Base-by-base conservation (phyloP, 2,888 invertebrate species). In the Callosobruchus maculatus region DNA sequence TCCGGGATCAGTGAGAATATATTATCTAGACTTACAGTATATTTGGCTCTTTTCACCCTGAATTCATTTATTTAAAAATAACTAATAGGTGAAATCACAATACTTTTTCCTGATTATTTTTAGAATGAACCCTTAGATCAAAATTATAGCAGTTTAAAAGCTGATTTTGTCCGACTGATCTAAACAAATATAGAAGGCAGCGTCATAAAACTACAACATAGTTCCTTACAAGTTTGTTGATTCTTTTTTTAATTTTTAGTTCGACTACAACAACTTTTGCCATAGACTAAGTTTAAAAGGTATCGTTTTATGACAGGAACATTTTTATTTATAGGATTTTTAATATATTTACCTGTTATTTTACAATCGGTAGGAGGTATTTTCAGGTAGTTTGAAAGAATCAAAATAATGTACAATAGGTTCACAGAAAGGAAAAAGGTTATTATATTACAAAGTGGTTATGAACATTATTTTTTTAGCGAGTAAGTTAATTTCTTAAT, bases 141-240 rank as follows among this genome's bases (percentile, higher is more conserved):
- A 49, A 49, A 49, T 18, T 26, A 26, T 26, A 4, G 3, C 26
- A 4, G 26, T 4, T 26, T 26, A 7, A 49, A 49, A 13, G 49
- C 49, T 49, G 13, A 49, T 49, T 49, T 18, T 49, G 13, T 18
- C 49, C 9, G 49, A 49, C 49, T 66, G 72, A 26, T 70, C 26
- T 72, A 72, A 70, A 70, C 67, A 73, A 71, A 67, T 67, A 71
- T 30, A 71, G 71, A 74, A n/a, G 21, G 68, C 68, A 68, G 75
- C 74, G 77, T 77, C 75, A 74, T 76, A 74, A 76, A 76, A 73
- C 73, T 69, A 31, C 72, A 70, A 73, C 73, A 74, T 72, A 75
- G 77, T 77, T 77, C 76, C 77, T 77, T 75, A 71, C 20, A 70
- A 2, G 7, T 69, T 70, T 71, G 68, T 49, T 49, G 22, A 22